A percentile compares a stretch with the other conserved stretches of the same genome.
These are phyloP conservation scores for Phyllostomus hastatus DNA, from an alignment of 2,113 vertebrate species.

Conservation along the genomic window DNA sequence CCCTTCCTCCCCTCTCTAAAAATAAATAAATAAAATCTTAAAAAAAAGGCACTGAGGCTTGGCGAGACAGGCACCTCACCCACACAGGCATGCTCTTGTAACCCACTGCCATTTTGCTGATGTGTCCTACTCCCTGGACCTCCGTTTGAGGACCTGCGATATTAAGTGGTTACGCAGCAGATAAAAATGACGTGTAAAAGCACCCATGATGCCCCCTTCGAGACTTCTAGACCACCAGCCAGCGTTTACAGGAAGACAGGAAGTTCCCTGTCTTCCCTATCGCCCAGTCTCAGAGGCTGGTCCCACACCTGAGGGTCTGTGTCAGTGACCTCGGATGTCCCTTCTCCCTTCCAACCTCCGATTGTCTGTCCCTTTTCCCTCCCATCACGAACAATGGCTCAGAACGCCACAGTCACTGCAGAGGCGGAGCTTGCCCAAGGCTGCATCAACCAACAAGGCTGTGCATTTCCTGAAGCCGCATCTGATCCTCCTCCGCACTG, in stretches of 20 bases:
- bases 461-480: rapidly evolving
- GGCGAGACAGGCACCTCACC: neutral
- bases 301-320: neutral
- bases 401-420: too few species aligned
- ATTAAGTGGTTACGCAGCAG: neutral
- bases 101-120: neutral
- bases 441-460: too few species aligned
- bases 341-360: neutral
- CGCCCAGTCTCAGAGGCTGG: neutral
- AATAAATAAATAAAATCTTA: too few species aligned
- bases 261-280: neutral
- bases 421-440: neutral
- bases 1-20: too few species aligned
- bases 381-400: neutral
- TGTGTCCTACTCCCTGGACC: neutral
- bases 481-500: neutral
- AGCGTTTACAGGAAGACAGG: neutral
- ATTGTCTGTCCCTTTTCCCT: neutral
- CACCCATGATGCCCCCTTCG: rapidly evolving
- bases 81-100: neutral
- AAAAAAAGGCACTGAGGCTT: neutral
- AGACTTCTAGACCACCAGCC: neutral
- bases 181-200: neutral
- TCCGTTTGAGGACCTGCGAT: neutral
- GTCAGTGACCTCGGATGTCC: neutral